A percentile compares a stretch with the other conserved stretches of the same genome.
Conservation (phyloP, 2,888 invertebrate genomes). For the Arrhopalites spinosus region DNA sequence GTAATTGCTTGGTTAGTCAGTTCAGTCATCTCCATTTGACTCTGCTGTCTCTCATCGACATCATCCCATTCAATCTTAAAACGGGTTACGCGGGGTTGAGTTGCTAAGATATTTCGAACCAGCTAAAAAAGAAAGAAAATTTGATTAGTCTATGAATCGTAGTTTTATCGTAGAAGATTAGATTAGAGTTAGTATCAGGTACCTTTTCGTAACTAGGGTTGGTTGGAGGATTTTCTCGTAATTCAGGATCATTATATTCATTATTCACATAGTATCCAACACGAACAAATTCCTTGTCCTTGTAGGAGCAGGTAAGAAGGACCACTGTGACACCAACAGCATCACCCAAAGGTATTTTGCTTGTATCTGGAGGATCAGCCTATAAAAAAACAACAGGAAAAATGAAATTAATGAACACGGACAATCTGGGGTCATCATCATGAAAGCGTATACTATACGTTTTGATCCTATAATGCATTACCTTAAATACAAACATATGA, state of each 20-base stretch:
- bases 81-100: constrained; percentile 90
- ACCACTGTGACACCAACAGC: constrained; percentile 98
- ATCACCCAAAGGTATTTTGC: constrained; percentile 92
- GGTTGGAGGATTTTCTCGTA: constrained; percentile 91
- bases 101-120: constrained; percentile 79
- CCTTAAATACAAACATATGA: constrained; percentile 93
- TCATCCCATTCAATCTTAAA: constrained; percentile 99
- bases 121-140: constrained; percentile 60
- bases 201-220: constrained; percentile 94
- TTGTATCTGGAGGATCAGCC: constrained; percentile 94
- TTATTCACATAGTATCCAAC: constrained; percentile 99
- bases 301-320: constrained; percentile 89
- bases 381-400: constrained; percentile 58
- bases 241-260: constrained; percentile 90
- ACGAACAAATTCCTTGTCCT: constrained; percentile 91
- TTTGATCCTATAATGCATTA: no score
- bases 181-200: no score
- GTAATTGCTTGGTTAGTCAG: constrained; percentile 30
- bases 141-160: background rate
- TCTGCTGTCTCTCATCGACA: constrained; percentile 36
- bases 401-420: no score
- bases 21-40: constrained; percentile 21
- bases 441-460: no score
- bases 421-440: no score
- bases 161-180: no score